Base-by-base conservation (phyloP, 2,888 invertebrate genomes). In the Ommatoiulus sabulosus region DNA sequence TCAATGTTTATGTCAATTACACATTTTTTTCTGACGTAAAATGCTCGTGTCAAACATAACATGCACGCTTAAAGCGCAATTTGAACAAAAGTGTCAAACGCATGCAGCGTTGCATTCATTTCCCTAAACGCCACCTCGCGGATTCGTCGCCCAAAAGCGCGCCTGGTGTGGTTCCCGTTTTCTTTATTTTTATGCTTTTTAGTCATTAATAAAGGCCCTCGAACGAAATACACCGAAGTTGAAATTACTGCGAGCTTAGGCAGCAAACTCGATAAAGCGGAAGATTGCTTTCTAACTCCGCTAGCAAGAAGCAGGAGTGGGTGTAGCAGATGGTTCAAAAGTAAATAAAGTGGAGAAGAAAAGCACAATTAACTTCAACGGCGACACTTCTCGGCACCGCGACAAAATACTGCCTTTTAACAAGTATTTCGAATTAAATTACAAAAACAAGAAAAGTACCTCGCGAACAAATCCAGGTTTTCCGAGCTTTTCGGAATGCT, bases 341-440 rank as follows among this genome's bases (percentile, higher is more conserved):
- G 63, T 63, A 63, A 63, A 63, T 63, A 63, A 63, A 63, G 63
- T 63, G 63, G 4, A 63, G 20, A n/a, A 63, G 63, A 63, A 63
- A 63, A 63, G 63, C 63, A 63, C 63, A 63, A 63, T 63, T 63
- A 63, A 63, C 63, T 63, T n/a, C n/a, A 63, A 63, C n/a, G 7
- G n/a, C n/a, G n/a, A 63, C n/a, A 63, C n/a, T 63, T 63, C n/a
- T 20, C 17, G 20, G 12, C 20, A 63, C n/a, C n/a, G n/a, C 63
- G 63, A 63, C n/a, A 63, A 63, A 63, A 63, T n/a, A 63, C 63
- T 17, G 63, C 63, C n/a, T 63, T 63, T 63, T 63, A 63, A 63
- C 63, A 63, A 63, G 63, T n/a, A n/a, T 63, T 63, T 63, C 63
- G 20, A 63, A 63, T 63, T 63, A 63, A 63, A 63, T n/a, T n/a